phyloP scores from a whole-genome alignment of 2,888 invertebrate species.

The Trachelus iudaicus region DNA sequence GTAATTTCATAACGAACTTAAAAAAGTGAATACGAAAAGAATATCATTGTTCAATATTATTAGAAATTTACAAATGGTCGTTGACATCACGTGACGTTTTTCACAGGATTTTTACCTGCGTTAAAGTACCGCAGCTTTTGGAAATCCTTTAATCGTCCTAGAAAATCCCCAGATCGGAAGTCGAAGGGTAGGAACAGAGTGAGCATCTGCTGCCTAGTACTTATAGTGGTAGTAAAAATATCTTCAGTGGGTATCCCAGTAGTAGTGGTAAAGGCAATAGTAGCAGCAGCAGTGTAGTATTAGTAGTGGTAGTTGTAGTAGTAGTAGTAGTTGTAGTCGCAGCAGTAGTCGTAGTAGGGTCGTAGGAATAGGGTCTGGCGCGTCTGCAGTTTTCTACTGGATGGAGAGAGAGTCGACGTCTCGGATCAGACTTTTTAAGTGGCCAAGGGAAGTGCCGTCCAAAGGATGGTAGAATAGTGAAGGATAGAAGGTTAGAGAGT shows the following conservation, averaged over 20 bases:
- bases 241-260: background rate
- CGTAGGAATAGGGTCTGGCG: background rate
- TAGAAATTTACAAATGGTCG: background rate
- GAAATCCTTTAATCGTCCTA: conserved; percentile 33
- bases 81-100: background rate
- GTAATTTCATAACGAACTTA: background rate
- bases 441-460: conserved; percentile 32
- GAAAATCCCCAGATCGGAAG: conserved; percentile 20
- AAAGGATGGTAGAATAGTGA: conserved; percentile 16
- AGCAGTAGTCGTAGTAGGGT: background rate
- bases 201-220: conserved; percentile 3
- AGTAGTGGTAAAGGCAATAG: background rate
- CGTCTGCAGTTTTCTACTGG: background rate
- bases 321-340: too few species aligned
- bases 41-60: too few species aligned
- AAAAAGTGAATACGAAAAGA: too few species aligned
- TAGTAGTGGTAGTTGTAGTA: background rate
- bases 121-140: conserved; percentile 19
- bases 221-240: background rate
- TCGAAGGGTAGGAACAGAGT: background rate
- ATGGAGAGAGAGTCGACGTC: conserved; percentile 17
- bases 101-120: background rate
- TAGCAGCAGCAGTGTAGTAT: background rate
- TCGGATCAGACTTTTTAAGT: conserved; percentile 40
- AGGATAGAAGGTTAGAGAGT: conserved; percentile 7